Conservation (phyloP, 2,113 vertebrate species). For the Melospiza melodia region DNA sequence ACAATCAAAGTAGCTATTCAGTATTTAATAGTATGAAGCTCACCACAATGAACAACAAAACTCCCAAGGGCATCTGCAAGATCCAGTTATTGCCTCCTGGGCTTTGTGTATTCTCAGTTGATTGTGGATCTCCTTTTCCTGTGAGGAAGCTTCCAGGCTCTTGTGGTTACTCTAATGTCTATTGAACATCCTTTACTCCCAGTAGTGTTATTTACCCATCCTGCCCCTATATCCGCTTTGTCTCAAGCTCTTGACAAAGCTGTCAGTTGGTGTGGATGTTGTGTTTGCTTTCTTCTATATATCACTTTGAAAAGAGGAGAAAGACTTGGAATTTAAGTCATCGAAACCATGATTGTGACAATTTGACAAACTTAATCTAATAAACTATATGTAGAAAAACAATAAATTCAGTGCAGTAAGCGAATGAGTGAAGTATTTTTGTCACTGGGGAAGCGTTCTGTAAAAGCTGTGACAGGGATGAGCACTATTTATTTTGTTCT, state of each 20-base stretch:
- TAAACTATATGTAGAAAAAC: not conserved
- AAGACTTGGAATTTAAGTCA: not conserved
- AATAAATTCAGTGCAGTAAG: not conserved
- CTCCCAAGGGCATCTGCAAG: not conserved
- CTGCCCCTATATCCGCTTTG: not conserved
- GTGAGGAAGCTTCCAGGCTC: not conserved
- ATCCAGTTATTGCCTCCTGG: not conserved
- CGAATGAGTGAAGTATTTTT: not conserved
- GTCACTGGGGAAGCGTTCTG: not conserved
- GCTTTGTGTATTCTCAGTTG: not conserved
- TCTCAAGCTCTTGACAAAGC: not conserved
- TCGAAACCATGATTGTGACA: not conserved
- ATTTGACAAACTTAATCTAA: not conserved
- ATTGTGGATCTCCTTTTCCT: not conserved
- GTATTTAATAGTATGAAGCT: not conserved
- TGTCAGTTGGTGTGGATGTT: not conserved
- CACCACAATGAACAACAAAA: not conserved
- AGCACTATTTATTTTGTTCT: slow-evolving; percentile 6
- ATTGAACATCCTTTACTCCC: not conserved
- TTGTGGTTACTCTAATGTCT: not conserved
- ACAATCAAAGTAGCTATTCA: not conserved
- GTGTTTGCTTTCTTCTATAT: not conserved
- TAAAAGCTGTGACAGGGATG: not conserved
- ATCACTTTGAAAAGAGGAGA: not conserved
- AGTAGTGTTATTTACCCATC: fast-evolving